Conservation (phyloP, 2,888 invertebrate species). For the Camptogramma bilineatum region DNA sequence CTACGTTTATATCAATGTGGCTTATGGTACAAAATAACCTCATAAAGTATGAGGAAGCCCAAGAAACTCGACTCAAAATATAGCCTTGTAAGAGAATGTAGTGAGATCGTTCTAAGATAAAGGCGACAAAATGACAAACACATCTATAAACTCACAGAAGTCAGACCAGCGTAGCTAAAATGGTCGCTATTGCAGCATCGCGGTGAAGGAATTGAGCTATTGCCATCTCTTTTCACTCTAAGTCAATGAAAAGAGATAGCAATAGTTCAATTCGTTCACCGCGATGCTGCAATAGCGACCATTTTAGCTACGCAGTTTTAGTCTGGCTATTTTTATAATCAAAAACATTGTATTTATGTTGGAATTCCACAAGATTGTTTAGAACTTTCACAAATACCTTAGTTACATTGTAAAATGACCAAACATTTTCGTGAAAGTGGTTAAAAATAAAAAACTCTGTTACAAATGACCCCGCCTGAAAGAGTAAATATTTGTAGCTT, state of each 20-base stretch:
- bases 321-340: no score
- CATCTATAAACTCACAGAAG: conserved; percentile 24
- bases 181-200: no score
- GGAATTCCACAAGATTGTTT: not conserved
- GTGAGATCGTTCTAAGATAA: conserved; percentile 16
- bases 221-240: no score
- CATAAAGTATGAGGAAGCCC: conserved; percentile 1
- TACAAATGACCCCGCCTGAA: conserved; percentile 33
- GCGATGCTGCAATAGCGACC: no score
- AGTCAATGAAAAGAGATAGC: no score
- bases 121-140: conserved; percentile 35
- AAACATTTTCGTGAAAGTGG: conserved; percentile 5
- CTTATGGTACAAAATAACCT: not conserved
- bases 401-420: not conserved
- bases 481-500: conserved; percentile 33
- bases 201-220: no score
- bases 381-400: not conserved
- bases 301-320: no score
- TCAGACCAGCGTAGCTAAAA: not conserved
- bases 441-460: conserved; percentile 28
- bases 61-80: conserved; percentile 6
- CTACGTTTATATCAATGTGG: conserved; percentile 4
- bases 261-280: no score
- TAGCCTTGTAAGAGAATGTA: not conserved
- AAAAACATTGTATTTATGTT: not conserved